Evolutionary conservation across 1,140 invertebrate species (phyloP), one percentile per base, ranked within the genome.

Genomic region (Cotesia glomerata): DNA sequence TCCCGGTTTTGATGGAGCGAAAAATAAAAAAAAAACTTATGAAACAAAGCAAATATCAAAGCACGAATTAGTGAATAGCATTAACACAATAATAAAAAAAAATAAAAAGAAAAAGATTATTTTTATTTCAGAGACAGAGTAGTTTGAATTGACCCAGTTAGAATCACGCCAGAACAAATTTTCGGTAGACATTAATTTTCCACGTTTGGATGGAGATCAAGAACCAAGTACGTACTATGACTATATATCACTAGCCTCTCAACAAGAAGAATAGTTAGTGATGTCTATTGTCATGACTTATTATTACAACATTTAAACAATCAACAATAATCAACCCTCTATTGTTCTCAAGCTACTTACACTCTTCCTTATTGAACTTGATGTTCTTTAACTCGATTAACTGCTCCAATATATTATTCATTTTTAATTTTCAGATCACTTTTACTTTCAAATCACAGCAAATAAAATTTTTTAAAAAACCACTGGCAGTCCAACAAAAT

Each of bases 291-390:
- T 36, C n/a, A 16, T 63, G 5, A n/a, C 4, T 11, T 11, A 36
- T 36, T 34, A 26, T 9, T 45, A 45, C 11, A 45, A 45, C 39
- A 45, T 45, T 45, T 45, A 45, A 45, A 45, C 39, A 45, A 45
- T 9, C 11, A 7, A 45, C 11, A 45, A 45, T 26, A 1, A 26
- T 26, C 26, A 2, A 51, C 45, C 2, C 45, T 51, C 1, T 11
- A 51, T 51, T 51, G 8, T 51, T 11, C 1, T n/a, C 14, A 34
- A 58, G 35, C 80, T 67, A 85, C 84, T 86, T 81, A 86, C 84
- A 75, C 80, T 86, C 82, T 69, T 84, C 76, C 70, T 74, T 84
- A 72, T 74, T 82, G 76, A 82, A 80, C 34, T 76, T 76, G 77
- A 82, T 82, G 74, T 82, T 78, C 67, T 74, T 63, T 59, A 73